Base-by-base conservation (phyloP, 2,888 invertebrate species). In the Beris morrisii region DNA sequence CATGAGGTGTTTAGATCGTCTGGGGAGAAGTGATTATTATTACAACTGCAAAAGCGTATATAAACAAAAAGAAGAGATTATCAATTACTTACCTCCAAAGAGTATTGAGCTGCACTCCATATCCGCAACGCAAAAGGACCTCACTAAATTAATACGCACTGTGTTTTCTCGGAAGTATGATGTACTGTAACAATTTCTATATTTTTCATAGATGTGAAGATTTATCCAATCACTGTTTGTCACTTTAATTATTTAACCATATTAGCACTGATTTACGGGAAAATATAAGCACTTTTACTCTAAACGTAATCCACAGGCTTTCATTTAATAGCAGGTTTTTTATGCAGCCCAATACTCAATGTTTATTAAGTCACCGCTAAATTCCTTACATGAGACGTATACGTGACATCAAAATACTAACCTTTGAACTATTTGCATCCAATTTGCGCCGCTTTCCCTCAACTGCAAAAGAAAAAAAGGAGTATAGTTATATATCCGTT, bases 401-500 rank as follows among this genome's bases (percentile, higher is more conserved):
- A 7, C 9, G 38, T 38, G 7, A 78, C 83, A 85, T 83, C 82
- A 83, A 84, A 83, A 88, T 89, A 89, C 89, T 88, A 87, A 92
- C 92, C 91, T 92, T 93, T 84, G 89, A 86, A 80, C 86, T 86
- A 76, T 86, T 83, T 81, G 83, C 84, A 81, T 93, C 93, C 83
- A 92, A 80, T 87, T 92, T 93, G 83, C 92, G 88, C 82, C 93
- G 86, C 84, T 93, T 93, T 75, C 87, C 84, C 82, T 92, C 93
- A 77, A 64, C 66, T 67, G 28, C 7, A 59, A 58, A 28, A 65
- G n/a, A 58, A 65, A 65, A n/a, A 9, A 55, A 38, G 45, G 22
- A n/a, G 11, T 11, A 53, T 11, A 9, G 4, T 38, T 38, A 38
- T 38, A 38, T 3, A 7, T 38, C 9, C 38, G 9, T 22, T 22